Evolutionary conservation across 1,140 invertebrate genomes (phyloP).

Genomic region (Eurytemora carolleeae): DNA sequence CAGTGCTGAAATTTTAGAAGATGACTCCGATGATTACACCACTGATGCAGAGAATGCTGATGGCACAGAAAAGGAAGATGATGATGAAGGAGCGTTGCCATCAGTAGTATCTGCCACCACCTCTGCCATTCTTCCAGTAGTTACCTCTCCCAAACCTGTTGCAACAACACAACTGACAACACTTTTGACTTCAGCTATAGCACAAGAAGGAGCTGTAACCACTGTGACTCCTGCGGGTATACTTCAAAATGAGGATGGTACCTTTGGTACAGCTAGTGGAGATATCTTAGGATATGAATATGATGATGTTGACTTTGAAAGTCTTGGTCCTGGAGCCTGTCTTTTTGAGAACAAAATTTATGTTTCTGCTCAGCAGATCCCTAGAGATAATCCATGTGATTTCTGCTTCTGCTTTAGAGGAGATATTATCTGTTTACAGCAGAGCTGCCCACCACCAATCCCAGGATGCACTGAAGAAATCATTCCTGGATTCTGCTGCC

Average conservation of each 20-base stretch:
- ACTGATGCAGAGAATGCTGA: background rate
- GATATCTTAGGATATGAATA: background rate
- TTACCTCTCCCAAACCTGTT: background rate
- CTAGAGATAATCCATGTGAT: constrained; percentile 75
- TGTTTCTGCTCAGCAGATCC: constrained; percentile 81
- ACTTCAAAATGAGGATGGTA: background rate
- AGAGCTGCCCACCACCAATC: constrained; percentile 81
- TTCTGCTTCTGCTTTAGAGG: constrained; percentile 93
- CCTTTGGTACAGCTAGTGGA: background rate
- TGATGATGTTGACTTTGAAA: constrained; percentile 20
- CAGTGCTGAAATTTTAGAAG: constrained; percentile 1
- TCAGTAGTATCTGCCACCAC: background rate
- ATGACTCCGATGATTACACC: background rate
- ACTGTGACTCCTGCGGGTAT: background rate
- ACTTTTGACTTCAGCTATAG: background rate
- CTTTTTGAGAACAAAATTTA: constrained; percentile 74
- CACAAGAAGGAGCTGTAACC: background rate
- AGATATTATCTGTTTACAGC: constrained; percentile 82
- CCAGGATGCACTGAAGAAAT: constrained; percentile 69
- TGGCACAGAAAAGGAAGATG: background rate
- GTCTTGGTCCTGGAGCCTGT: constrained; percentile 67
- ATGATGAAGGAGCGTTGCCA: background rate
- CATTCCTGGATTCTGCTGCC: constrained; percentile 80
- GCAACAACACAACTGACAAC: background rate
- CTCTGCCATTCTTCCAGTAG: background rate